A percentile compares a stretch with the other conserved stretches of the same genome.
Conservation (phyloP, 2,113 vertebrate species). For the Ptilonorhynchus violaceus region DNA sequence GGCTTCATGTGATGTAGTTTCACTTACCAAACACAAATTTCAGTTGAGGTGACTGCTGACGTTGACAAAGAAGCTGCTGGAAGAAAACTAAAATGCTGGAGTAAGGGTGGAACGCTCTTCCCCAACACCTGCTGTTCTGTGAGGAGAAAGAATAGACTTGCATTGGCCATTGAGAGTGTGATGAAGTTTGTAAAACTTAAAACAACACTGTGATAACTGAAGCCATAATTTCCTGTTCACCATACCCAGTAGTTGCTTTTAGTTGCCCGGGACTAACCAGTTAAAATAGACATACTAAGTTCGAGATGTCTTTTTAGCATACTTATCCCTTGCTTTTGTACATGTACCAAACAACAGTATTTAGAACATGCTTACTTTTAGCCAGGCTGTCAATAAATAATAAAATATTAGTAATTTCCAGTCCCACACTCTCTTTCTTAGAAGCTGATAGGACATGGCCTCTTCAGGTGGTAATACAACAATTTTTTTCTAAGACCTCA, state of each 20-base stretch:
- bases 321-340: not conserved
- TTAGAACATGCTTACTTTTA: not conserved
- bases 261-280: not conserved
- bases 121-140: not conserved
- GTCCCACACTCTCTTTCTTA: not conserved
- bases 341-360: not conserved
- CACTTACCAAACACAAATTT: conserved; percentile 1
- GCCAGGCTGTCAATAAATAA: not conserved
- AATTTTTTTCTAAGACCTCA: not conserved
- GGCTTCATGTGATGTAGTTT: conserved; percentile 31
- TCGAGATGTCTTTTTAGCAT: not conserved
- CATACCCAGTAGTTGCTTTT: not conserved
- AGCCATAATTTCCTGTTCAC: not conserved
- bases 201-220: not conserved
- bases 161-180: not conserved
- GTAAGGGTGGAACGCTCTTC: not conserved
- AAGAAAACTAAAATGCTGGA: not conserved
- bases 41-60: not conserved
- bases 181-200: not conserved
- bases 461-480: not conserved
- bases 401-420: not conserved
- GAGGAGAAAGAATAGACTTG: not conserved
- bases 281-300: not conserved
- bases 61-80: not conserved
- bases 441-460: not conserved